These are phyloP conservation scores for Stegophylla sp. DNA, from an alignment of 2,888 invertebrate species.

Conservation along the genomic window DNA sequence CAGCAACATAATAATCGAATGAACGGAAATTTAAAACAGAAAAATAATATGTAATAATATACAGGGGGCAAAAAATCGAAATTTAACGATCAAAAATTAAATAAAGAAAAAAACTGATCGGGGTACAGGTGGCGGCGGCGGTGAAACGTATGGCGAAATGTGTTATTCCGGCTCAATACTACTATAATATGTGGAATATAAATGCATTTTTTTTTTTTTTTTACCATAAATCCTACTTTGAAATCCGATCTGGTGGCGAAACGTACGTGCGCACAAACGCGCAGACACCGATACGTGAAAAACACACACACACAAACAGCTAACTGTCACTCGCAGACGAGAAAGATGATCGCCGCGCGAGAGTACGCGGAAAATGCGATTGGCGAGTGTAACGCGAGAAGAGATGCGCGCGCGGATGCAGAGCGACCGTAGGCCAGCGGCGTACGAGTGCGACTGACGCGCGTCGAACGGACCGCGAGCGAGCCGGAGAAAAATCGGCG, in stretches of 20 bases:
- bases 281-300: neutral
- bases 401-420: neutral
- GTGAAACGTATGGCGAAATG: neutral
- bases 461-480: slow-evolving; percentile 42
- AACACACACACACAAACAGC: neutral
- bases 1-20: no score
- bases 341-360: neutral
- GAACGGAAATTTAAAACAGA: neutral
- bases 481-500: slow-evolving; percentile 46
- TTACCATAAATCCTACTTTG: slow-evolving; percentile 21
- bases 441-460: slow-evolving; percentile 53
- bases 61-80: neutral
- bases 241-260: neutral
- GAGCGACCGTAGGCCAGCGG: slow-evolving; percentile 9
- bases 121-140: no score
- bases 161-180: no score
- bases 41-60: neutral
- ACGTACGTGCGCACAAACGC: neutral
- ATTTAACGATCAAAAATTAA: neutral
- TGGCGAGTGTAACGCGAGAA: no score
- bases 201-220: no score
- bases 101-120: no score
- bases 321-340: neutral
- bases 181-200: no score
- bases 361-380: neutral